These are phyloP conservation scores for Chelon auratus DNA, from an alignment of 2,797 vertebrate species.

Conservation along the genomic window DNA sequence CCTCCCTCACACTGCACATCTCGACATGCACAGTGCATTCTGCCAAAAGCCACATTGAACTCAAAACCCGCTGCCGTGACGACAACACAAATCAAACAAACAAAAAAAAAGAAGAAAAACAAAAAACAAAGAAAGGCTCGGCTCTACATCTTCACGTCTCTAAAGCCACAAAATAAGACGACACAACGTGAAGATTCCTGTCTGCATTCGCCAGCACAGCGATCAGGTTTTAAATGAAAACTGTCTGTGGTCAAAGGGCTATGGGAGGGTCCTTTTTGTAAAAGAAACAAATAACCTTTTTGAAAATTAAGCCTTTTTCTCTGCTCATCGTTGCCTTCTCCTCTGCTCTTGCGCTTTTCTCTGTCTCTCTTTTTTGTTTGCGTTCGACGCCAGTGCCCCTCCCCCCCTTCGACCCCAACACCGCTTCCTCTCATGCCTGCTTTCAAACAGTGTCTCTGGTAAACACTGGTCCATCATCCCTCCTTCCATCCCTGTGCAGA, in stretches of 20 bases:
- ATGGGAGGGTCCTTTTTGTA: constrained; percentile 79
- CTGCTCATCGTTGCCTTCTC: constrained; percentile 83
- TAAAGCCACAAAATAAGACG: constrained; percentile 45
- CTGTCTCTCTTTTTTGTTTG: constrained; percentile 53
- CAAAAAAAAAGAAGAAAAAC: constrained; percentile 23
- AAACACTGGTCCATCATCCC: constrained; percentile 37
- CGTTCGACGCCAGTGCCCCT: constrained; percentile 22
- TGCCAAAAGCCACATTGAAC: constrained; percentile 69
- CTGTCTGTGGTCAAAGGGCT: constrained; percentile 84
- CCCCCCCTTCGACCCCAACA: not conserved
- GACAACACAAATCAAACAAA: constrained; percentile 10
- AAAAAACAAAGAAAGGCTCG: constrained; percentile 36
- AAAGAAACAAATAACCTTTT: constrained; percentile 62
- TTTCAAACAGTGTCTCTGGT: constrained; percentile 37
- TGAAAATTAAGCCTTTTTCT: constrained; percentile 78
- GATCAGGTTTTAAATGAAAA: constrained; percentile 71
- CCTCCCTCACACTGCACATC: constrained; percentile 27
- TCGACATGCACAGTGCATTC: constrained; percentile 66
- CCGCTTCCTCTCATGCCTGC: constrained; percentile 5
- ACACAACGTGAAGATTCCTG: constrained; percentile 62
- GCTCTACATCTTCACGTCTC: constrained; percentile 51
- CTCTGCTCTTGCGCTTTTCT: constrained; percentile 71
- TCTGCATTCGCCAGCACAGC: constrained; percentile 61
- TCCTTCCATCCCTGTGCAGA: constrained; percentile 60
- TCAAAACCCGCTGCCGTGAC: constrained; percentile 47